Conservation (phyloP, 1,140 invertebrate species). For the Leptinotarsa texana region DNA sequence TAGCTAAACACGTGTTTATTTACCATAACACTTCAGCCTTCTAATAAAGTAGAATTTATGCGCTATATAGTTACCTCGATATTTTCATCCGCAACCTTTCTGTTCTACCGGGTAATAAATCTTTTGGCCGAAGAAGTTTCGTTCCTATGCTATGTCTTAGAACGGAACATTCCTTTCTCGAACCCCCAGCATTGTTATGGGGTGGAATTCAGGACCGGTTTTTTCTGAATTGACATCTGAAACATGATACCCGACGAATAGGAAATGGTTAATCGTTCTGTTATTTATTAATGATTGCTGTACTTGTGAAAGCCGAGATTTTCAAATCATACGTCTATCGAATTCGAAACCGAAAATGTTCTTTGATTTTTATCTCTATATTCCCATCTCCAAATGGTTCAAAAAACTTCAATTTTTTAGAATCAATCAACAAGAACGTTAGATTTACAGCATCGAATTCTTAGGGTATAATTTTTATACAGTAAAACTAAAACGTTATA, state of each 20-base stretch:
- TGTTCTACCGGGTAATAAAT: slow-evolving; percentile 47
- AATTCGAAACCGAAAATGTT: no score
- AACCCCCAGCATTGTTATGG: slow-evolving; percentile 9
- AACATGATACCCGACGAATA: background rate
- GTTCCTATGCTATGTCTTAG: slow-evolving; percentile 19
- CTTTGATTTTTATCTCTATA: no score
- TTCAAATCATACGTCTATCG: no score
- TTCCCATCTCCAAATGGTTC: no score
- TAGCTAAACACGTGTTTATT: slow-evolving; percentile 30
- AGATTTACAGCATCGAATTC: no score
- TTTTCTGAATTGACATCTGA: background rate
- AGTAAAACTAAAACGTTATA: no score
- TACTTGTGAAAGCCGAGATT: no score
- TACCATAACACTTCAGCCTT: slow-evolving; percentile 38
- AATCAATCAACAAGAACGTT: no score
- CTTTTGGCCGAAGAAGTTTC: slow-evolving; percentile 43
- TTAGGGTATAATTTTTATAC: no score
- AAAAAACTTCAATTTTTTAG: no score
- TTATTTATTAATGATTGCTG: no score
- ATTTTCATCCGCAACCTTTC: slow-evolving; percentile 50
- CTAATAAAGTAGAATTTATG: slow-evolving; percentile 51
- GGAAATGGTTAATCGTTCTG: no score
- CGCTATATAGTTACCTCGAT: slow-evolving; percentile 48
- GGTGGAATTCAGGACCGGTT: background rate
- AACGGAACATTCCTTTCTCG: slow-evolving; percentile 10